phyloP scores from a whole-genome alignment of 53 echinoderm and acorn worm genomes.

The Patiria pectinifera region DNA sequence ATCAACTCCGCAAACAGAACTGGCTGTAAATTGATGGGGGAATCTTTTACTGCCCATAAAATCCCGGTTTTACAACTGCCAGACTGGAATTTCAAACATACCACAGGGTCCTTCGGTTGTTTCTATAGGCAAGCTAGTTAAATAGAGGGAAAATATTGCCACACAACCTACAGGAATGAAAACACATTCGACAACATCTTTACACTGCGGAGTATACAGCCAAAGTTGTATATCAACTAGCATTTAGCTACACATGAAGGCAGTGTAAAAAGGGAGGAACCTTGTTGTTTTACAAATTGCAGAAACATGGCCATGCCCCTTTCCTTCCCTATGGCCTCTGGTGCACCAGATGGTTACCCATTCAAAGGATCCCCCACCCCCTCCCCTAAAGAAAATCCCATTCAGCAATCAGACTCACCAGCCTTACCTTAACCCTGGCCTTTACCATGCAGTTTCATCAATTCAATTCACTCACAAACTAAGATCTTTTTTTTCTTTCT shows the following conservation, averaged over 20 bases:
- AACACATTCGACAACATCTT: neutral
- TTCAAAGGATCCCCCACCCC: neutral
- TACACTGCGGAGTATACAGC: too few relatives aligned
- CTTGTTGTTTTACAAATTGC: neutral
- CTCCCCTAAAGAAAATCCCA: neutral
- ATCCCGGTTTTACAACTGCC: slow-evolving; percentile 17
- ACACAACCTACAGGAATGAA: too few relatives aligned
- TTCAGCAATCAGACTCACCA: neutral
- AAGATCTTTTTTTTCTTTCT: neutral
- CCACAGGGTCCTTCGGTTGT: neutral
- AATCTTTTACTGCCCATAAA: slow-evolving; percentile 49
- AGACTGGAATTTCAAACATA: neutral
- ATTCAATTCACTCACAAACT: neutral
- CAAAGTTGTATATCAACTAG: neutral
- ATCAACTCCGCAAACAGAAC: neutral
- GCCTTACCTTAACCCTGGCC: neutral
- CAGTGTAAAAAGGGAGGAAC: neutral
- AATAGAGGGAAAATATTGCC: too few relatives aligned
- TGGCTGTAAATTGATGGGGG: slow-evolving; percentile 13
- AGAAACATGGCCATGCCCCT: neutral
- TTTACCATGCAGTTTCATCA: neutral
- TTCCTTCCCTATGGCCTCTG: neutral
- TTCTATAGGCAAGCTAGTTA: neutral
- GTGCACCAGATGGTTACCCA: neutral
- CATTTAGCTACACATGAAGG: neutral